These are phyloP conservation scores for Drosophila setosimentum DNA, from an alignment of 2,888 invertebrate genomes.

Conservation along the genomic window DNA sequence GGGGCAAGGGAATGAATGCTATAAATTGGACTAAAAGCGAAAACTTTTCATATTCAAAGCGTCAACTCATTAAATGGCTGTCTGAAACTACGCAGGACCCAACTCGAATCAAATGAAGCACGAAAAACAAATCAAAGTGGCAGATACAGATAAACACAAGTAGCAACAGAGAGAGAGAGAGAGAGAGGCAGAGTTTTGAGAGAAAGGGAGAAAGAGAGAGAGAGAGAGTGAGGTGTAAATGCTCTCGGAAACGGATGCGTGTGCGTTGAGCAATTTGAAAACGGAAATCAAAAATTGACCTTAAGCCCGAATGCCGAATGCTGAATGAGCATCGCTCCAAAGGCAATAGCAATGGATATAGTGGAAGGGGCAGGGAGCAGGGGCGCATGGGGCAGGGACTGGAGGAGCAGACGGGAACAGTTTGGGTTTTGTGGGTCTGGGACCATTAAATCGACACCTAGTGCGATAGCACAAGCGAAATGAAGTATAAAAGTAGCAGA, in stretches of 20 bases:
- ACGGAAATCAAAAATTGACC: slow-evolving; percentile 81
- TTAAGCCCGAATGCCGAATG: slow-evolving; percentile 51
- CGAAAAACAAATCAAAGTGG: slow-evolving; percentile 78
- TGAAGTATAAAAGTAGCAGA: slow-evolving; percentile 78
- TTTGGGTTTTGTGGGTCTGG: slow-evolving; percentile 35
- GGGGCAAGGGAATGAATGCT: slow-evolving; percentile 18
- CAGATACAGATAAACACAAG: slow-evolving; percentile 39
- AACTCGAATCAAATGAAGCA: slow-evolving; percentile 75
- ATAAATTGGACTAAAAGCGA: slow-evolving; percentile 67
- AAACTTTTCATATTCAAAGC: slow-evolving; percentile 80
- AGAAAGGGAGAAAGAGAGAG: background rate
- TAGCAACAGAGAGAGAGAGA: background rate
- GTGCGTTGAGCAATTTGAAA: slow-evolving; percentile 78
- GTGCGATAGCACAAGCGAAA: slow-evolving; percentile 55
- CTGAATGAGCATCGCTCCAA: slow-evolving; percentile 31
- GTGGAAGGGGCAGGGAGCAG: background rate
- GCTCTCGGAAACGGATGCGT: slow-evolving; percentile 74
- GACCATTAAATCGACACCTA: slow-evolving; percentile 80
- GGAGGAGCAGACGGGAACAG: background rate
- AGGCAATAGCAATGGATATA: background rate
- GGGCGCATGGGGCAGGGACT: background rate
- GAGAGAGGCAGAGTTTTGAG: background rate
- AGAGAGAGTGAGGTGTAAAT: slow-evolving; percentile 47
- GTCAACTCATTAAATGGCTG: slow-evolving; percentile 78
- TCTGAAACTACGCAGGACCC: slow-evolving; percentile 60